A percentile compares a stretch with the other conserved stretches of the same genome.
Conservation (phyloP, 2,797 vertebrate species). For the Avahi laniger region DNA sequence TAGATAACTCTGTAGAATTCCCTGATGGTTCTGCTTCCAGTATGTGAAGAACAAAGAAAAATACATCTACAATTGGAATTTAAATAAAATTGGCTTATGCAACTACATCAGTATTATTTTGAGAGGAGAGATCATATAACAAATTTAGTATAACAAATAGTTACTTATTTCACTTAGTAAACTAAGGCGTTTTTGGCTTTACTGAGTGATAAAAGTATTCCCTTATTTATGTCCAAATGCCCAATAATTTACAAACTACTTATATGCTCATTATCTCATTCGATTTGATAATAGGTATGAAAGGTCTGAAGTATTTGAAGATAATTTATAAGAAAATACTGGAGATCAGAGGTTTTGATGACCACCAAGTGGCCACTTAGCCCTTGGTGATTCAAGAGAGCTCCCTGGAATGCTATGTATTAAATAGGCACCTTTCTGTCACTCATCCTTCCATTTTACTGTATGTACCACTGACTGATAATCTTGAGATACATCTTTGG, state of each 20-base stretch:
- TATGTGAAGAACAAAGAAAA: background rate
- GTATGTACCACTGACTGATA: background rate
- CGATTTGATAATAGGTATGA: background rate
- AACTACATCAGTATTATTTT: background rate
- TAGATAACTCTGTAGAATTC: background rate
- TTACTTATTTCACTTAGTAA: background rate
- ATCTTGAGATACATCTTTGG: background rate
- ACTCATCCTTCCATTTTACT: background rate
- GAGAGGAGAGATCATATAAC: background rate
- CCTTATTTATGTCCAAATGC: background rate
- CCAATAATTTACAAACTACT: background rate
- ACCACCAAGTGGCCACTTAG: background rate
- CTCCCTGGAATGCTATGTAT: background rate
- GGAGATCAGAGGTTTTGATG: background rate
- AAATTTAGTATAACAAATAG: background rate
- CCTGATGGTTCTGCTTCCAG: background rate
- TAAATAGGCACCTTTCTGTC: background rate
- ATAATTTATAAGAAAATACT: background rate
- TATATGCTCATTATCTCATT: background rate
- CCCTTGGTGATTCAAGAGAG: background rate
- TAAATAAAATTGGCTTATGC: background rate
- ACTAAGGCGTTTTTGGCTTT: background rate
- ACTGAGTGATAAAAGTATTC: background rate
- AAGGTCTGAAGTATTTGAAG: background rate
- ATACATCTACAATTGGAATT: background rate